Evolutionary conservation across 2,888 invertebrate species (phyloP).

Genomic region (Orchesellides sinensis): DNA sequence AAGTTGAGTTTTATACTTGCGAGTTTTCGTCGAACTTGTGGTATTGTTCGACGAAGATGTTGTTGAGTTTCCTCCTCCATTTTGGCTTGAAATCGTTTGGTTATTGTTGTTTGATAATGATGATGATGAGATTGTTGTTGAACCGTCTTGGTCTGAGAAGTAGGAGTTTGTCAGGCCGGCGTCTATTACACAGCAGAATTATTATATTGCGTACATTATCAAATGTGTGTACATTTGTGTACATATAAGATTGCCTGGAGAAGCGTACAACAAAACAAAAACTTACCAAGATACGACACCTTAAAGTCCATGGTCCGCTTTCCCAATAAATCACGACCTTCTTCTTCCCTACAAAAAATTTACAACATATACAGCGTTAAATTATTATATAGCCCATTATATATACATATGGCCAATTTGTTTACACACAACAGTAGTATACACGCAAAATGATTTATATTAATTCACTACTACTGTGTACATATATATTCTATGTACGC

Average conservation of each 20-base stretch:
- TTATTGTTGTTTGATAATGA: slow-evolving; percentile 76
- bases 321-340: slow-evolving; percentile 96
- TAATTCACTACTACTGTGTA: no score
- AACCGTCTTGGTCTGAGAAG: slow-evolving; percentile 79
- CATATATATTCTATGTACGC: no score
- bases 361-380: no score
- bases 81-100: slow-evolving; percentile 74
- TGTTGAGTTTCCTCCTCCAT: no score
- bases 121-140: slow-evolving; percentile 79
- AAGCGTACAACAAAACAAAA: no score
- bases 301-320: slow-evolving; percentile 99
- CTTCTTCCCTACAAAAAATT: slow-evolving; percentile 92
- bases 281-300: slow-evolving; percentile 88
- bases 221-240: no score
- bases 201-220: no score
- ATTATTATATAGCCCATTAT: neutral
- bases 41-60: slow-evolving; percentile 68
- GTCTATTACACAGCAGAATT: slow-evolving; percentile 78
- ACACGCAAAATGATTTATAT: no score
- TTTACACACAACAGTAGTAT: no score
- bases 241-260: no score
- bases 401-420: no score
- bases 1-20: slow-evolving; percentile 95
- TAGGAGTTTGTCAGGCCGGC: slow-evolving; percentile 94
- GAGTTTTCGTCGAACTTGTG: slow-evolving; percentile 79